These are phyloP conservation scores for Apogon hyalosoma DNA, from an alignment of 2,797 vertebrate species.

Conservation along the genomic window DNA sequence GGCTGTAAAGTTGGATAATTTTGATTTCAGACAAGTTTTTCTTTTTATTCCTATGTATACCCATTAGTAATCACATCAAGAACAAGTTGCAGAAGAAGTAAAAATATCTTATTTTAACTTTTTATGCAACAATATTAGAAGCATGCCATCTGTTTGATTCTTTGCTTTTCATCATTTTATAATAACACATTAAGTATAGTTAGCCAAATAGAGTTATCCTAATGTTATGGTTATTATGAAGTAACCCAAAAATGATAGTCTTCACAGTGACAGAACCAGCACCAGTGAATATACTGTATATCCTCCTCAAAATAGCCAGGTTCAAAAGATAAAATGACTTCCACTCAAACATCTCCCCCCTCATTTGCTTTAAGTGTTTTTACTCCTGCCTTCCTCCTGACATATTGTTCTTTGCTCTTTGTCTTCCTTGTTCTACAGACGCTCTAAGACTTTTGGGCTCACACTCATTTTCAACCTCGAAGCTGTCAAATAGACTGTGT, in stretches of 20 bases:
- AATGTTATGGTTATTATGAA: neutral
- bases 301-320: neutral
- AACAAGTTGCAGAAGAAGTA: too few species aligned
- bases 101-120: too few species aligned
- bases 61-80: too few species aligned
- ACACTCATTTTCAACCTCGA: constrained; percentile 53
- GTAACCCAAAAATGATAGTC: neutral
- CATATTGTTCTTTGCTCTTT: constrained; percentile 27
- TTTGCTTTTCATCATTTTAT: constrained; percentile 1
- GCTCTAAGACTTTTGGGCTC: constrained; percentile 39
- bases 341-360: neutral
- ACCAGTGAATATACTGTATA: neutral
- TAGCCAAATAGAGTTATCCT: too few species aligned
- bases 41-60: too few species aligned
- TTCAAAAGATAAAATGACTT: constrained; percentile 1
- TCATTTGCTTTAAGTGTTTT: constrained; percentile 21
- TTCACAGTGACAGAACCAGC: neutral
- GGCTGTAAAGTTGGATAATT: too few species aligned
- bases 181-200: too few species aligned
- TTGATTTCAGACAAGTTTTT: too few species aligned
- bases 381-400: constrained; percentile 28
- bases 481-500: constrained; percentile 50
- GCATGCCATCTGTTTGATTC: neutral
- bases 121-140: too few species aligned
- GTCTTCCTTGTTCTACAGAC: constrained; percentile 48